Evolutionary conservation across 2,888 invertebrate species (phyloP), one percentile per base, ranked within the genome.

Genomic region (Ophioninae sp.): DNA sequence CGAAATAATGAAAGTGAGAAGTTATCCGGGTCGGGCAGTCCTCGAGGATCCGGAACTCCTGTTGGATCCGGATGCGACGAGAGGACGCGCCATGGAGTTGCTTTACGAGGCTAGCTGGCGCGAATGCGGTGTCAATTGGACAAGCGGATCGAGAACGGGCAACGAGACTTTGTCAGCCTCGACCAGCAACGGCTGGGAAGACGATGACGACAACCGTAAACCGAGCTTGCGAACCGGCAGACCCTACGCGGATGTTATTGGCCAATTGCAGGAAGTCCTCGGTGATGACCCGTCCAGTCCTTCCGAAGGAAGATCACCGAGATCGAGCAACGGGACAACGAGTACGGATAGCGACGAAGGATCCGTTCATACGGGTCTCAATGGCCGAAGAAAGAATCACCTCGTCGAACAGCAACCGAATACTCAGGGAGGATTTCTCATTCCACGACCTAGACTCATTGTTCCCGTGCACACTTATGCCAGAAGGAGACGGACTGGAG

Each of bases 391-490:
- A 44, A 86, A 81, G 68, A 78, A 69, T 44, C 68, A 77, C 6
- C 58, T 10, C 0, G 51, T 41, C n/a, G 58, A 67, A 22, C 67
- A 81, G 59, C 71, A 82, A 41, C 67, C 51, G 63, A 82, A 86
- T 67, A 90, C 88, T 84, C 88, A 88, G 74, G 81, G 81, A 61
- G 90, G 92, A 89, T 97, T 97, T 93, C 95, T 95, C 85, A 97
- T 97, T 92, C 97, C 97, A 6, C 94, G 97, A 88, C 97, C 97
- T 51, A 96, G 97, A 90, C 94, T 97, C 88, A 97, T 97, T 90
- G 97, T 97, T 87, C 97, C 97, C 77, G 96, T 97, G 84, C 97
- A 97, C 93, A 97, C 97, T 39, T 97, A 97, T 91, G 97, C 97
- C 79, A 95, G 95, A 84, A 94, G 97, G 86, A 94, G 97, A 85